Base-by-base conservation (phyloP, 2,113 vertebrate species). In the Myotis brandtii region DNA sequence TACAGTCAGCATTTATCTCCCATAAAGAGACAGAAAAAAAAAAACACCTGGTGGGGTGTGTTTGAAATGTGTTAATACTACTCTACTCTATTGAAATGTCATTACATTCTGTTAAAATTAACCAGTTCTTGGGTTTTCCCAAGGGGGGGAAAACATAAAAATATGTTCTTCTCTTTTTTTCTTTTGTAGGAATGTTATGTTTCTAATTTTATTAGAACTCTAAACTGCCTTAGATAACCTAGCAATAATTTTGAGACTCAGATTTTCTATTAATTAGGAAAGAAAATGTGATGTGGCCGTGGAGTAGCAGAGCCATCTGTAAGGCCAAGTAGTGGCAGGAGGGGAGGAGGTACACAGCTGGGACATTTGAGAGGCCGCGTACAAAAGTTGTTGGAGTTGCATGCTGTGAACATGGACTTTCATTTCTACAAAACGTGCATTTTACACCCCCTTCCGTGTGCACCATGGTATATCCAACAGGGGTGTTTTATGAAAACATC, bases 171-270 rank as follows among this genome's bases (percentile, higher is more conserved):
- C 9, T 90, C 0, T 76, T 30, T 50, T 50, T 54, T n/a, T 79
- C 48, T 80, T 11, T 9, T 14, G 9, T 30, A 20, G 30, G 32
- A 54, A 80, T 52, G 1, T 40, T 64, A 34, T 27, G 0, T 70
- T 92, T 80, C 54, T 56, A 50, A 25, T 56, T 76, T 75, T 89
- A 25, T 32, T 92, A 69, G 13, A 75, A 92, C 7, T 87, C 89
- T 56, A 48, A 84, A 70, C 67, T 79, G 56, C 34, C 16, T 43
- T 23, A 64, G 23, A 85, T 52, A 21, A 11, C 1, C 6, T 30
- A 77, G 75, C 9, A 86, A 67, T 50, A 83, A 66, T 81, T 79
- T 95, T 37, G 18, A 89, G 56, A 67, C 17, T 27, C 21, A 69
- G 3, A 52, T 52, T 52, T 86, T 73, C 20, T 21, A 46, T 34